Evolutionary conservation across 2,888 invertebrate species (phyloP).

Genomic region (Eupithecia insigniata): DNA sequence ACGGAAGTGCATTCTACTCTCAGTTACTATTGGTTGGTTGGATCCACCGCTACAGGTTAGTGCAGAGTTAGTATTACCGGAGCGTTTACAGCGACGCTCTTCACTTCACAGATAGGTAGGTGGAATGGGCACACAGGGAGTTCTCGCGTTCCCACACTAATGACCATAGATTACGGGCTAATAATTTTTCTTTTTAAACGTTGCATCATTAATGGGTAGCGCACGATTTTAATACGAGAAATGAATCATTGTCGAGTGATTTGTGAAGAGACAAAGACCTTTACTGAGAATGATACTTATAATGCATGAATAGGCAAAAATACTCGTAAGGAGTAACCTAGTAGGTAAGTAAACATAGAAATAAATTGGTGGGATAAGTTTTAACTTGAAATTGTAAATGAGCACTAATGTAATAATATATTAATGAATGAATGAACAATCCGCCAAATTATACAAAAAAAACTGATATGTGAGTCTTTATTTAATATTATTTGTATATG

Average conservation of each 20-base stretch:
- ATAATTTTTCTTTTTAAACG: conserved; percentile 43
- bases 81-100: background rate
- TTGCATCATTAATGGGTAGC: conserved; percentile 38
- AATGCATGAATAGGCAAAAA: background rate
- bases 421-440: too few species aligned
- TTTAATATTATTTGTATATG: background rate
- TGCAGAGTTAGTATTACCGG: background rate
- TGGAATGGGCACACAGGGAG: background rate
- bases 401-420: too few species aligned
- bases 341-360: background rate
- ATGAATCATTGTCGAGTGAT: conserved; percentile 22
- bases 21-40: background rate
- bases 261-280: conserved; percentile 18
- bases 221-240: conserved; percentile 29
- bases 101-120: background rate
- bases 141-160: conserved; percentile 39
- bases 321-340: background rate
- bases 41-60: background rate
- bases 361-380: background rate
- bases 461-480: background rate
- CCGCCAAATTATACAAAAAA: too few species aligned
- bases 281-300: background rate
- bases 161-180: conserved; percentile 33
- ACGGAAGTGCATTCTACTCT: background rate
- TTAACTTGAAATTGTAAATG: background rate